Percentiles rank a stretch among this genome's conserved stretches.
Evolutionary conservation across 2,797 vertebrate species (phyloP).

Genomic region (Denticeps clupeoides): DNA sequence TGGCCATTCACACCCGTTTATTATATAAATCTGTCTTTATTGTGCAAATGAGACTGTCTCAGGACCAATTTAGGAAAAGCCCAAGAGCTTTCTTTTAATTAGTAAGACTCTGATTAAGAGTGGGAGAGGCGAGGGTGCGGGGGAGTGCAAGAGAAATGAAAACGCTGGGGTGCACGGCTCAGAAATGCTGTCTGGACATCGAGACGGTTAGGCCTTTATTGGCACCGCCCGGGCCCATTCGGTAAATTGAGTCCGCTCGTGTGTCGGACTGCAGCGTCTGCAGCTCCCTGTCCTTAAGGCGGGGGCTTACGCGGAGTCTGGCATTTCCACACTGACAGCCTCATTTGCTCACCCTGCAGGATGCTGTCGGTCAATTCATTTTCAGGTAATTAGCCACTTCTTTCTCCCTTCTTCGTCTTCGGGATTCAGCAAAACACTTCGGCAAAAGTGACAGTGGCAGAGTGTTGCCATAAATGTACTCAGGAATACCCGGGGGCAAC

Average conservation of each 20-base stretch:
- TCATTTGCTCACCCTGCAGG: slow-evolving; percentile 7
- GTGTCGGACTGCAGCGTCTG: slow-evolving; percentile 46
- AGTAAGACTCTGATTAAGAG: slow-evolving; percentile 56
- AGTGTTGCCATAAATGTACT: too few species aligned
- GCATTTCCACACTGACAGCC: slow-evolving; percentile 49
- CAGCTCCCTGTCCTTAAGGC: slow-evolving; percentile 43
- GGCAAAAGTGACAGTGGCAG: slow-evolving; percentile 1
- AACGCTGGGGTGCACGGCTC: slow-evolving; percentile 45
- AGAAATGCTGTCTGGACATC: slow-evolving; percentile 46
- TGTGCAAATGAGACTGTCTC: slow-evolving; percentile 47
- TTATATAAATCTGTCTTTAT: slow-evolving; percentile 62
- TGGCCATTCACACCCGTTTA: slow-evolving; percentile 50
- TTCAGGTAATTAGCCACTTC: too few species aligned
- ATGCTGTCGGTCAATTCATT: too few species aligned
- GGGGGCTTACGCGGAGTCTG: slow-evolving; percentile 38
- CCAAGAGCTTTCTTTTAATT: slow-evolving; percentile 58
- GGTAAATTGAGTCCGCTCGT: slow-evolving; percentile 43
- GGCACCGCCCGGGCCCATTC: slow-evolving; percentile 42
- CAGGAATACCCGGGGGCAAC: too few species aligned
- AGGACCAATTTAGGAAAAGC: slow-evolving; percentile 45
- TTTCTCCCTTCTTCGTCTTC: slow-evolving; percentile 6
- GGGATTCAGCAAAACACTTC: not conserved
- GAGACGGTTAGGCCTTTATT: slow-evolving; percentile 59
- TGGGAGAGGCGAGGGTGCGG: slow-evolving; percentile 6
- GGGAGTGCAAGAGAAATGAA: not conserved